Percentiles rank a stretch among this genome's conserved stretches.
These are phyloP conservation scores for Drosophila miranda DNA, from an alignment of 1,140 invertebrate genomes.

Conservation along the genomic window DNA sequence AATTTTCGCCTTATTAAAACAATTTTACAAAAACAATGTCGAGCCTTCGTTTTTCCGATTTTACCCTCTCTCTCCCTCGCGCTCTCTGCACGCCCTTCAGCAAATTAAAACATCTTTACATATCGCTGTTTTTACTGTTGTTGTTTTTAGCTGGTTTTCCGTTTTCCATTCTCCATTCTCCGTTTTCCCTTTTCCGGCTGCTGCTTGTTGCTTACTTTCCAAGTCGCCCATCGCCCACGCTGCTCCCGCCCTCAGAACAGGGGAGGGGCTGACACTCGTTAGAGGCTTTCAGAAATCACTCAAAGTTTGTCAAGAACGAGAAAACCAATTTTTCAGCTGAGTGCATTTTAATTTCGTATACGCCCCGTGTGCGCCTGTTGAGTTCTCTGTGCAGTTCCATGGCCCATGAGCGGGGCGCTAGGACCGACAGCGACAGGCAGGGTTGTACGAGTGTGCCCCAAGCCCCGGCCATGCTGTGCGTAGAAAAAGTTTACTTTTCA, in stretches of 20 bases:
- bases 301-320: constrained; percentile 79
- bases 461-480: constrained; percentile 24
- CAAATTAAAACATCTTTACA: too few relatives aligned
- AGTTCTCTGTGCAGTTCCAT: constrained; percentile 34
- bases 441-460: neutral
- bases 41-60: neutral
- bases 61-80: neutral
- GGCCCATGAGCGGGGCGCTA: neutral
- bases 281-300: constrained; percentile 80
- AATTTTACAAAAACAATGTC: constrained; percentile 53
- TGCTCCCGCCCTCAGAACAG: neutral
- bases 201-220: constrained; percentile 49
- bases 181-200: neutral
- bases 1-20: constrained; percentile 55
- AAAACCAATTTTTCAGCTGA: constrained; percentile 82
- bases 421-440: too few relatives aligned
- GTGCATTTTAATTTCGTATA: constrained; percentile 81
- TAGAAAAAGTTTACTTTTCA: constrained; percentile 78
- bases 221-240: constrained; percentile 7
- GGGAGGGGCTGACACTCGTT: constrained; percentile 47
- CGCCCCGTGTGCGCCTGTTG: constrained; percentile 47
- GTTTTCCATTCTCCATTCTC: neutral
- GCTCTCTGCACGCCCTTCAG: too few relatives aligned
- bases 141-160: neutral
- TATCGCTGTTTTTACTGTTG: neutral